Base-by-base conservation (phyloP, 1,140 invertebrate genomes). In the Catajapyx aquilonaris region DNA sequence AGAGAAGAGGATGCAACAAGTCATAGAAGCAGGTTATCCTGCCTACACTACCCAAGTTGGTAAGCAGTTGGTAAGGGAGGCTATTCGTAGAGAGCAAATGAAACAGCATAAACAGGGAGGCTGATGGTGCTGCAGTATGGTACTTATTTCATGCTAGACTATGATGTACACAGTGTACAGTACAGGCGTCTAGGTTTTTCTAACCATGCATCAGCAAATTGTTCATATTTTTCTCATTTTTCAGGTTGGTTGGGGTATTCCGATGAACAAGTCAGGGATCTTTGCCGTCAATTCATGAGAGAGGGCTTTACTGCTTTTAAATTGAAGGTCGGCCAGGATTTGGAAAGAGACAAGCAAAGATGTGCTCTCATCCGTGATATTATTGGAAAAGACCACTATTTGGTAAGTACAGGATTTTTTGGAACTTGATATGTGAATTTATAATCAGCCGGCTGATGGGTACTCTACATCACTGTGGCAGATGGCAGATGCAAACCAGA, bases 401-500 rank as follows among this genome's bases (percentile, higher is more conserved):
- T 81, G 64, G 76, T 81, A 60, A 61, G 51, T 17, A 22, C 4
- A 40, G 10, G 20, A 42, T 13, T 9, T 41, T 9, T 10, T 31
- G 28, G 23, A 7, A 9, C 13, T 13, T 9, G 23, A 28, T 32
- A 41, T 41, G 5, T 41, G 16, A 5, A 11, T 31, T 41, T 4
- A 23, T 19, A 10, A 25, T 42, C 16, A 20, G 9, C 35, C 9
- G 15, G 4, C 5, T 33, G n/a, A n/a, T n/a, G n/a, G n/a, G n/a
- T n/a, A n/a, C n/a, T n/a, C n/a, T n/a, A n/a, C n/a, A n/a, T n/a
- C n/a, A n/a, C n/a, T n/a, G 7, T 36, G 47, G 20, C 45, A 80
- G 62, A 85, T 90, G 80, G 66, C 88, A 2, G 87, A 93, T 56
- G 84, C 85, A 0, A 93, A 93, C 57, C 87, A 93, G 66, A 64